Evolutionary conservation across 2,113 vertebrate genomes (phyloP), one percentile per base, ranked within the genome.

Genomic region (Mugil cephalus): DNA sequence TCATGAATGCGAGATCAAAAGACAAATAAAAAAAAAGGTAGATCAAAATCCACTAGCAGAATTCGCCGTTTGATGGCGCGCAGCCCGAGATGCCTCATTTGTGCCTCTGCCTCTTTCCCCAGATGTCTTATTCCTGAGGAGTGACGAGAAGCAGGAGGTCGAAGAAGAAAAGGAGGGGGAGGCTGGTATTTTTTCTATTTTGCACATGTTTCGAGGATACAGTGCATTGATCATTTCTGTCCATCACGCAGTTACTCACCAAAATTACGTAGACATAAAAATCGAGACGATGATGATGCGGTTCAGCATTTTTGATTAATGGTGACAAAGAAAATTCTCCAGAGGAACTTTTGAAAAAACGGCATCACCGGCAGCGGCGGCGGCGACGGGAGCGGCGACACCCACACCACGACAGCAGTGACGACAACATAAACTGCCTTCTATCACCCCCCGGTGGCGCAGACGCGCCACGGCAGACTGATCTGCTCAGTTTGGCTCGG

Each of bases 121-220:
- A 95, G 93, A 95, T 94, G 62, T 89, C 69, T 82, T 74, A 86
- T 86, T 89, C 82, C 88, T 83, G 87, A 89, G 85, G 80, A 66
- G 64, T 64, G 70, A 68, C 13, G 63, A 80, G 66, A 24, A 67
- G 62, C 43, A 64, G 62, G 54, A 69, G 55, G 56, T 64, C 3
- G 63, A 79, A 15, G 61, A 84, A 60, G 50, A 74, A 14, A 54
- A 58, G n/a, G 40, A 65, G 47, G 56, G 69, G 80, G 75, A 80
- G 84, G 85, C 86, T 89, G 88, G 77, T 93, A 88, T 90, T 93
- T 90, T 89, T 92, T 93, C 92, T 94, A 91, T 94, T 94, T 94
- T 94, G 93, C 94, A 94, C 93, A 94, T 92, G 92, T 94, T 89
- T 84, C 79, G 62, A 93, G 91, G 91, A 94, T 90, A 87, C 92